Evolutionary conservation across 2,888 invertebrate genomes (phyloP).

Genomic region (Rhagonycha lutea): DNA sequence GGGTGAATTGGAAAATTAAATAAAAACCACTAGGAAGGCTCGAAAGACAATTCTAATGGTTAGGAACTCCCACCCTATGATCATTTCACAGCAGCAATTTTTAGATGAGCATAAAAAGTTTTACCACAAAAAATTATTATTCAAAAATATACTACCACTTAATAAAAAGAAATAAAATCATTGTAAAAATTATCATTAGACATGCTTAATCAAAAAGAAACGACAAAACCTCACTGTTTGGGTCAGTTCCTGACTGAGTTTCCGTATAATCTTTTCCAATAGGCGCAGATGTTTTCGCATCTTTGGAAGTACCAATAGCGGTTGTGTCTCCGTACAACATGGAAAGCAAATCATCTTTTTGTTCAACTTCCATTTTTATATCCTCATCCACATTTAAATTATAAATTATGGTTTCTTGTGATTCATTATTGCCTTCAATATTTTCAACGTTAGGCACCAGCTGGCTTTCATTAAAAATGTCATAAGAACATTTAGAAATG

Average conservation of each 20-base stretch:
- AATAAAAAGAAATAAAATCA: not conserved
- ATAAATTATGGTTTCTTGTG: not conserved
- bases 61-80: not conserved
- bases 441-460: not conserved
- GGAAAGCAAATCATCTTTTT: not conserved
- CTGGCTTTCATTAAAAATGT: not conserved
- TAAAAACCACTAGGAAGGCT: not conserved
- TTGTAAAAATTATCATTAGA: not conserved
- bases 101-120: not conserved
- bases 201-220: not conserved
- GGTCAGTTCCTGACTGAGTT: not conserved
- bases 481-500: not conserved
- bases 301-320: not conserved
- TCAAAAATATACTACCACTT: not conserved
- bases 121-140: not conserved
- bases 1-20: not conserved
- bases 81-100: not conserved
- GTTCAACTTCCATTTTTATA: not conserved
- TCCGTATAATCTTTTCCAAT: not conserved
- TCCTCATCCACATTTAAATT: not conserved
- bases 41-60: not conserved
- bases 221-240: not conserved
- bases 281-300: not conserved
- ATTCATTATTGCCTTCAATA: not conserved
- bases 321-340: not conserved